Conservation (phyloP, 2,888 invertebrate genomes). For the Unio pictorum region DNA sequence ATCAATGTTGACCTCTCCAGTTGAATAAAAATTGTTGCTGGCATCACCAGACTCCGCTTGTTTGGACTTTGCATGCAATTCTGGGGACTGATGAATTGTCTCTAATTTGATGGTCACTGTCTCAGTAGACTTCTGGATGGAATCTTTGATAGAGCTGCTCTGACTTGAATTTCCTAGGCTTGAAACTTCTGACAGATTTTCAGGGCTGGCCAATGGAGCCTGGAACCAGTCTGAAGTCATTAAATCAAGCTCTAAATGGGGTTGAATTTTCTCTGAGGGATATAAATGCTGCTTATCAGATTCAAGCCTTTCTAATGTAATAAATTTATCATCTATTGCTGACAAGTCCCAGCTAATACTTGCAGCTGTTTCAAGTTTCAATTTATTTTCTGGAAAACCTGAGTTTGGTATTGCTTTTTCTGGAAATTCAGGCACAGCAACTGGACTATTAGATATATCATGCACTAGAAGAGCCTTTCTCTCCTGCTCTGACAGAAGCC, state of each 20-base stretch:
- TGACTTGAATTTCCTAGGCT: constrained; percentile 75
- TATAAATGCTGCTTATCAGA: constrained; percentile 27
- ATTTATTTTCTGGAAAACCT: constrained; percentile 1
- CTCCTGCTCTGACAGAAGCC: constrained; percentile 59
- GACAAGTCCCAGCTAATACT: constrained; percentile 72
- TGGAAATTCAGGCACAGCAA: constrained; percentile 12
- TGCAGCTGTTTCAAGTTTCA: background rate
- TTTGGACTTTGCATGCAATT: constrained; percentile 19
- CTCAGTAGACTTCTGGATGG: constrained; percentile 64
- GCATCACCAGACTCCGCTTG: background rate
- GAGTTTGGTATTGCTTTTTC: constrained; percentile 6
- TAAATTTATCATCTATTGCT: constrained; percentile 58
- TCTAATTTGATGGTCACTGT: constrained; percentile 34
- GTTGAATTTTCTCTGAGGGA: constrained; percentile 27
- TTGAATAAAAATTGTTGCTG: background rate
- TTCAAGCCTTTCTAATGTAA: constrained; percentile 17
- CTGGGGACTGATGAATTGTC: constrained; percentile 59
- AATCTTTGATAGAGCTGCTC: constrained; percentile 58
- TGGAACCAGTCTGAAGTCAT: constrained; percentile 34
- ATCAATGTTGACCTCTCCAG: background rate
- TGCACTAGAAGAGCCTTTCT: constrained; percentile 50
- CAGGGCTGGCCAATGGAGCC: constrained; percentile 87
- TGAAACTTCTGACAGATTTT: constrained; percentile 86
- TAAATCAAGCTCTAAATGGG: constrained; percentile 36
- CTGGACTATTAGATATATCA: constrained; percentile 34